A percentile compares a stretch with the other conserved stretches of the same genome.
Conservation (phyloP, 2,888 invertebrate genomes). For the Notodonta dromedarius region DNA sequence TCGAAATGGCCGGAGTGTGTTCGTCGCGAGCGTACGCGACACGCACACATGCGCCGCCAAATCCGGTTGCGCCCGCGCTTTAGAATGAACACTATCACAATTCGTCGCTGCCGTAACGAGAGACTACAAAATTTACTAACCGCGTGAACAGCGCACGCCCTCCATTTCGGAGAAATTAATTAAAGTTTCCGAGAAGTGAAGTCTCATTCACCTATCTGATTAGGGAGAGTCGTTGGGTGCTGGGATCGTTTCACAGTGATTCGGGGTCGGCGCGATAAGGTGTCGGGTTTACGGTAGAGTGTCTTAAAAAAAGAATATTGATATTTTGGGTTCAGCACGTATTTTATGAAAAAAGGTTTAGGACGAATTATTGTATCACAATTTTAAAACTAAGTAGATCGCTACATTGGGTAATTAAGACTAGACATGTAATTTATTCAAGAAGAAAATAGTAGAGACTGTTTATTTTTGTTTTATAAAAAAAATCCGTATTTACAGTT, state of each 20-base stretch:
- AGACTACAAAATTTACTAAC: conserved; percentile 63
- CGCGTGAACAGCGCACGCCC: conserved; percentile 54
- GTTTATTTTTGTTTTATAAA: too few relatives aligned
- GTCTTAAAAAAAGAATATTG: conserved; percentile 26
- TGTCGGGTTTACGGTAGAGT: conserved; percentile 45
- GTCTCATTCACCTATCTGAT: conserved; percentile 69
- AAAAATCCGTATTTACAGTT: too few relatives aligned
- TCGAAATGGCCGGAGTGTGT: conserved; percentile 46
- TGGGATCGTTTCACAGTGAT: conserved; percentile 32
- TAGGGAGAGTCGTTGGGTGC: conserved; percentile 42
- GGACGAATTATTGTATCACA: too few relatives aligned
- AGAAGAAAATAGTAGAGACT: too few relatives aligned
- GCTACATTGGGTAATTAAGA: too few relatives aligned
- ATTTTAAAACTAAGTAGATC: too few relatives aligned
- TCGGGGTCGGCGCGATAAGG: conserved; percentile 39
- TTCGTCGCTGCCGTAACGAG: conserved; percentile 59
- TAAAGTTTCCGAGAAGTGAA: conserved; percentile 69
- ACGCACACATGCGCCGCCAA: conserved; percentile 47
- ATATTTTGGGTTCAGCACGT: conserved; percentile 8
- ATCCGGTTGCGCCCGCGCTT: conserved; percentile 61
- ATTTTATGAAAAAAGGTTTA: too few relatives aligned
- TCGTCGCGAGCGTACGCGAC: conserved; percentile 35
- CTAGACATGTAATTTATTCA: background rate
- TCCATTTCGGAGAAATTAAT: conserved; percentile 74
- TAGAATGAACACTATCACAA: conserved; percentile 58